Base-by-base conservation (phyloP, 2,113 vertebrate species). In the Channa maculata region DNA sequence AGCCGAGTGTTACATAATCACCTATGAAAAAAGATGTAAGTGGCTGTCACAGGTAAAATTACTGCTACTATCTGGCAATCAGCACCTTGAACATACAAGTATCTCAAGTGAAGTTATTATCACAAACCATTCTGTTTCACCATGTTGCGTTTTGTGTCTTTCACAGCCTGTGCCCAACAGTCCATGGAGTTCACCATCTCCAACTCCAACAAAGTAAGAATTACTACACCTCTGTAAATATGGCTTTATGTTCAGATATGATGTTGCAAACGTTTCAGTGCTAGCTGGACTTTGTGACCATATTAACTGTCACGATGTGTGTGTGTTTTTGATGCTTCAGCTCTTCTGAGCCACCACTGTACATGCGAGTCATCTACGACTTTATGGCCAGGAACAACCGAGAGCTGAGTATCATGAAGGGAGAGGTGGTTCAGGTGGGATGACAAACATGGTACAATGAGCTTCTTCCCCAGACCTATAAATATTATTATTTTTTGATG, bases 391-490 rank as follows among this genome's bases (percentile, higher is more conserved):
- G 96, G 79, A 98, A 98, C 79, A 71, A 58, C 0, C 92, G 59
- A 76, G 98, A 99, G 86, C 93, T 99, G 78, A 95, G 92, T 3
- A 60, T 97, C 24, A 84, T 80, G 81, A 96, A 91, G 71, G 96
- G 94, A 4, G 97, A 98, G 0, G 73, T 87, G 13, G 89, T 99
- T 58, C 92, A 96, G 97, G 98, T 98, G 83, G 86, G 90, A 39
- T 48, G 34, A 53, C 6, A 7, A n/a, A 44, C 24, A 13, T 8
- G 1, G 2, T 12, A 6, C 6, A 2, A 34, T 33, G 33, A 43
- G 2, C 4, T 34, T n/a, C 6, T 3, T 1, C 8, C 45, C 38
- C 38, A 15, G 6, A 49, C 9, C 41, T 51, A 46, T 39, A n/a
- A 34, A 3, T 13, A n/a, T 44, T 1, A 54, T n/a, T 41, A 5